Conservation (phyloP, 2,113 vertebrate genomes). For the Microtus pennsylvanicus region DNA sequence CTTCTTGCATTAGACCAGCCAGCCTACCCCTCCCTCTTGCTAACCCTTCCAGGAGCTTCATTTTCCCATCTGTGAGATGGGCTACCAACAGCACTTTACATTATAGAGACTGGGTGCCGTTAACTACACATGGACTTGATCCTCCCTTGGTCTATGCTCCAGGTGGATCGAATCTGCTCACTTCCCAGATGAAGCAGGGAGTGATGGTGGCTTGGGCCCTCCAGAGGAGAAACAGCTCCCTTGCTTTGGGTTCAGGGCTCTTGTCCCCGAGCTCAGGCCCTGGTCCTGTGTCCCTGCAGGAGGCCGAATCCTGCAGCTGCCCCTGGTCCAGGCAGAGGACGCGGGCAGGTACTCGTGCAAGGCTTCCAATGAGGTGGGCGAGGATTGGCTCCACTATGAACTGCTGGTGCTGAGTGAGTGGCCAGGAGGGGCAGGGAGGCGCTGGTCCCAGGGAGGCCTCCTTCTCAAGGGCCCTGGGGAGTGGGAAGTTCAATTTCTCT, state of each 20-base stretch:
- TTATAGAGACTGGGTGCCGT: background rate
- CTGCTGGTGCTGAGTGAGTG: conserved; percentile 92
- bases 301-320: conserved; percentile 93
- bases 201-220: background rate
- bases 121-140: rapidly evolving
- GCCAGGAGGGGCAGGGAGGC: no score
- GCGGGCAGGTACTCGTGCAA: conserved; percentile 91
- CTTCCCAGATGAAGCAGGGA: no score
- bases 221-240: background rate
- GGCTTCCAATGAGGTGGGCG: conserved; percentile 91
- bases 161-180: background rate
- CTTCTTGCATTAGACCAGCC: background rate
- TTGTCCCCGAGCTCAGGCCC: background rate
- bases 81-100: rapidly evolving
- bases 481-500: background rate
- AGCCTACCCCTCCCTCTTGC: background rate
- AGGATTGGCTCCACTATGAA: conserved; percentile 92
- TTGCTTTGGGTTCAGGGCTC: background rate
- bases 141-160: rapidly evolving
- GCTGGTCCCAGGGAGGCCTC: background rate
- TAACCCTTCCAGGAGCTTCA: background rate
- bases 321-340: conserved; percentile 86
- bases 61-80: background rate
- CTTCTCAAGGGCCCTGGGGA: background rate
- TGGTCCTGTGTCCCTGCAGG: conserved; percentile 81